phyloP scores from a whole-genome alignment of 30 jellyfish, hydroid and myxozoan genomes.

The Catostylus mosaicus region DNA sequence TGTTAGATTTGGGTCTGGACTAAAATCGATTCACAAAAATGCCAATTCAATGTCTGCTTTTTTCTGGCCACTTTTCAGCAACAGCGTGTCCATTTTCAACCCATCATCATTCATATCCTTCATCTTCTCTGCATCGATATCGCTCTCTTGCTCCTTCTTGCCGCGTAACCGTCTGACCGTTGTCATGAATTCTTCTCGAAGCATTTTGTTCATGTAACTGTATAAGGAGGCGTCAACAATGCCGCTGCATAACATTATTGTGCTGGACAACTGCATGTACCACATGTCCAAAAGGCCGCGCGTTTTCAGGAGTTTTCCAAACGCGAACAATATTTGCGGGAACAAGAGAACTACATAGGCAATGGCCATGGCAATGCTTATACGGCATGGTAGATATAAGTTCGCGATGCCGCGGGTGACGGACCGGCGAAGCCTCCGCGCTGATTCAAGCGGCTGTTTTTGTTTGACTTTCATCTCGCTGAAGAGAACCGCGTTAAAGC shows the following conservation, averaged over 20 bases:
- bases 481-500: conserved; percentile 30
- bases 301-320: conserved; percentile 67
- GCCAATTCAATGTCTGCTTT: conserved; percentile 22
- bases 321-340: conserved; percentile 73
- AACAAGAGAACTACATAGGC: conserved; percentile 46
- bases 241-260: conserved; percentile 68
- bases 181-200: conserved; percentile 35
- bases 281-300: conserved; percentile 78
- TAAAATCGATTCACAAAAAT: conserved; percentile 10
- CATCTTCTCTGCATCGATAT: background rate
- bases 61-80: conserved; percentile 19
- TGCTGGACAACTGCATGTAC: conserved; percentile 76
- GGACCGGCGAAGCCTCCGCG: conserved; percentile 35
- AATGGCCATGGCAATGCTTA: conserved; percentile 53
- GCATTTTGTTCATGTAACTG: conserved; percentile 43
- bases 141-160: conserved; percentile 9
- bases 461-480: conserved; percentile 16
- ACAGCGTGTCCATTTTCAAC: background rate
- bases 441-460: conserved; percentile 20
- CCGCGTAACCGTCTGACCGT: conserved; percentile 11
- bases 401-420: background rate
- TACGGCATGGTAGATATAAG: conserved; percentile 31
- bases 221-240: conserved; percentile 63
- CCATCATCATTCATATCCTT: conserved; percentile 19
- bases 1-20: no score